Base-by-base conservation (phyloP, 1,140 invertebrate genomes). In the Papilio polyxenes region DNA sequence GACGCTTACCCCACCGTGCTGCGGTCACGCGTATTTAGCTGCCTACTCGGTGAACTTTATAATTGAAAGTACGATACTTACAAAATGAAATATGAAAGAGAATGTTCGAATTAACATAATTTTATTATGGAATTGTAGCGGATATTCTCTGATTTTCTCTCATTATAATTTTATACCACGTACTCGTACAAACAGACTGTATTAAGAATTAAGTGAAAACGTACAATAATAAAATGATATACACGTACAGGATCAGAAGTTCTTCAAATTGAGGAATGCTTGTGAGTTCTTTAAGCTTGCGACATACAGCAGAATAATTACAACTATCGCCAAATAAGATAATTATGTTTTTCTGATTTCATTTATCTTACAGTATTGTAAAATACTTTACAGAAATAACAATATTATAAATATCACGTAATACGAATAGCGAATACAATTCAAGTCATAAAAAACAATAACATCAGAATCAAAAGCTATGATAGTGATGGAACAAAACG, bases 21-120 rank as follows among this genome's bases (percentile, higher is more conserved):
- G 89, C 84, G 89, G 89, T 90, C 89, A 90, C 88, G 86, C 82
- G 74, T 74, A 84, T 81, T 88, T 85, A 77, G 83, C 74, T 80
- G 80, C 75, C 75, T 69, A 80, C 37, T 48, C 78, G 76, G 49
- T 80, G 78, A 65, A 69, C 78, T 80, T 80, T 80, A 40, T 80
- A 80, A 80, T 80, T 80, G 78, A 80, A 65, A 69, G 56, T 69
- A 48, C 59, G 75, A 77, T 53, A 77, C 48, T 77, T 77, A 51
- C 75, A 49, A 77, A 77, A 77, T 53, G 48, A 31, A 77, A 51
- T 77, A 77, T 77, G 48, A 53, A 53, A 51, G 75, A 48, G 44
- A 77, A 53, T 77, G 65, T 72, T 72, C 65, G 4, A 37, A 72
- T 72, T 72, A 72, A 72, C 65, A 72, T 72, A 72, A 72, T 72